Percentiles rank a stretch among this genome's conserved stretches.
Evolutionary conservation across 2,797 vertebrate species (phyloP).

Genomic region (Pseudopleuronectes americanus): DNA sequence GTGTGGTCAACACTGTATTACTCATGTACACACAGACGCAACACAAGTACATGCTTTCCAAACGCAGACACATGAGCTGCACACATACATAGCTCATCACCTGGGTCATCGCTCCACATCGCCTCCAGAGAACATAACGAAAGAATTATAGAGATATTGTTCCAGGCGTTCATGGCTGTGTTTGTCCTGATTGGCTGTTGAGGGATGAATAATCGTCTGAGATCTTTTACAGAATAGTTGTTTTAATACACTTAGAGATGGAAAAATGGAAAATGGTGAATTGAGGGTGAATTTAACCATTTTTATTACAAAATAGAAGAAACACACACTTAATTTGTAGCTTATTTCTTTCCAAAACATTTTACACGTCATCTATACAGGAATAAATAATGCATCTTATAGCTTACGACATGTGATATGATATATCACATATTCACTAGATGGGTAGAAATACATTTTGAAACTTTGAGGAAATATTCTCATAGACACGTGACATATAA

Average conservation of each 20-base stretch:
- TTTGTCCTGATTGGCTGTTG: conserved; percentile 13
- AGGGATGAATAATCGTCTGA: neutral
- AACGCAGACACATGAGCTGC: neutral
- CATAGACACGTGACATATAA: neutral
- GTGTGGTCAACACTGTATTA: no score
- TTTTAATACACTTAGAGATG: neutral
- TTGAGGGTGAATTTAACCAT: neutral
- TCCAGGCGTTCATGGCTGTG: neutral
- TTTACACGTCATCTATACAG: no score
- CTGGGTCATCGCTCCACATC: neutral
- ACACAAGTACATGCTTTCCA: neutral
- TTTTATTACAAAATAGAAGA: conserved; percentile 25
- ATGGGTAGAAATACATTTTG: no score
- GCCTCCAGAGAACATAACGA: conserved; percentile 4
- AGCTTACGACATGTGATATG: no score
- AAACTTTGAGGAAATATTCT: no score
- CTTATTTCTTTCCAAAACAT: neutral
- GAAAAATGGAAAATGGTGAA: no score
- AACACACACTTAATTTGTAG: neutral
- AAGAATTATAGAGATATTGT: conserved; percentile 8
- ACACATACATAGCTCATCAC: neutral
- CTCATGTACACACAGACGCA: no score
- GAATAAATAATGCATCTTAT: no score
- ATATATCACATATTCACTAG: no score
- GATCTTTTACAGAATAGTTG: neutral